Conservation (phyloP, 2,797 vertebrate genomes). For the Sebastes minor region DNA sequence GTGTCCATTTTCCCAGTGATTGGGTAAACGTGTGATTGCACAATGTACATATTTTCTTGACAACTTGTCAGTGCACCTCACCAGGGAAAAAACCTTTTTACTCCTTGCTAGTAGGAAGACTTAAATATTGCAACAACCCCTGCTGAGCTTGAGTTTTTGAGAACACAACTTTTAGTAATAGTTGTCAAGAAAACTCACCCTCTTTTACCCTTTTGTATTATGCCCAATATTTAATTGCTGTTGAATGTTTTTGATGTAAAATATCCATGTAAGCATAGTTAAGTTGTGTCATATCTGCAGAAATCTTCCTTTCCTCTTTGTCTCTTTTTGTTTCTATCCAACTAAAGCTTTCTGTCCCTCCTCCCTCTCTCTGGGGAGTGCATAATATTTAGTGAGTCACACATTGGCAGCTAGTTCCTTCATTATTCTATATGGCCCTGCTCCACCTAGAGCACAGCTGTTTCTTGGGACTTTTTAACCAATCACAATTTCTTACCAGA, state of each 20-base stretch:
- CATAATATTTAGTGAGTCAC: slow-evolving; percentile 74
- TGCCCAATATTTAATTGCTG: background rate
- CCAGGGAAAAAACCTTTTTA: slow-evolving; percentile 1
- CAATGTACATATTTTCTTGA: slow-evolving; percentile 27
- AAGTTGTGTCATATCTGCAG: background rate
- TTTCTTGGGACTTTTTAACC: slow-evolving; percentile 56
- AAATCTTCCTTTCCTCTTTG: background rate
- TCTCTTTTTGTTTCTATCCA: background rate
- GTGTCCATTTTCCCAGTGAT: slow-evolving; percentile 21
- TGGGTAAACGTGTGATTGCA: slow-evolving; percentile 13
- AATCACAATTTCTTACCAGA: slow-evolving; percentile 39
- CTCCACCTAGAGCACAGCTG: slow-evolving; percentile 74
- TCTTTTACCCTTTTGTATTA: background rate
- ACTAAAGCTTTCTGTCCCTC: slow-evolving; percentile 12
- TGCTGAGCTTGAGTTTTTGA: background rate
- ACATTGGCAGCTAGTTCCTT: slow-evolving; percentile 65
- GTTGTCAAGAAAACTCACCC: background rate
- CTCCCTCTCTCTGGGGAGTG: slow-evolving; percentile 57
- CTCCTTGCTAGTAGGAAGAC: background rate
- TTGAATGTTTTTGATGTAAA: background rate
- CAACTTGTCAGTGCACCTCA: background rate
- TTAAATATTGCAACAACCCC: background rate
- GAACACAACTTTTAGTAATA: background rate
- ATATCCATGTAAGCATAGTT: too few relatives aligned
- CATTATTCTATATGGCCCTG: slow-evolving; percentile 59